A percentile compares a stretch with the other conserved stretches of the same genome.
Conservation (phyloP, 2,888 invertebrate species). For the Sympetrum striolatum region DNA sequence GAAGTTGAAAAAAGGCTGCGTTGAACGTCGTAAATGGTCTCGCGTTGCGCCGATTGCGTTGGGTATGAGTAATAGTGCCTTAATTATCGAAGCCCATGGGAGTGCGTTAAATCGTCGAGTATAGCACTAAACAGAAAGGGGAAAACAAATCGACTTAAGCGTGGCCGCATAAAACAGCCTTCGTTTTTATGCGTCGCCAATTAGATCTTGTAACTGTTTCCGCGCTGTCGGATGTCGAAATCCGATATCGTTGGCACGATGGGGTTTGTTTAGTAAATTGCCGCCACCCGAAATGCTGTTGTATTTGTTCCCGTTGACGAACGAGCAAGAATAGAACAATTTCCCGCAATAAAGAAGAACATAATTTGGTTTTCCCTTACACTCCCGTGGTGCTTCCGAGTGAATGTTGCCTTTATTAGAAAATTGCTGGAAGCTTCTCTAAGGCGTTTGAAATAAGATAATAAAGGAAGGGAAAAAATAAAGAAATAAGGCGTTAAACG, state of each 20-base stretch:
- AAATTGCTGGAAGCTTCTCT: no score
- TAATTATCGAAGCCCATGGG: background rate
- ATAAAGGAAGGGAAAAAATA: no score
- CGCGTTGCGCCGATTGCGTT: no score
- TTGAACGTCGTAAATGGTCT: no score
- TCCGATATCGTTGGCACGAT: background rate
- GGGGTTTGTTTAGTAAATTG: background rate
- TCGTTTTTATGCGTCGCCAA: background rate
- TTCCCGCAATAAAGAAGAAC: background rate
- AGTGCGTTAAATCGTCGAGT: background rate
- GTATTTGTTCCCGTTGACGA: background rate
- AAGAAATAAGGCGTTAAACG: no score
- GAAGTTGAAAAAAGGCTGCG: no score
- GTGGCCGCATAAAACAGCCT: background rate
- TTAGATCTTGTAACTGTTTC: background rate
- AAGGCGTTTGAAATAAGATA: no score
- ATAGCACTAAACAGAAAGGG: background rate
- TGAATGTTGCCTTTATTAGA: no score
- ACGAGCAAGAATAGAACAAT: background rate
- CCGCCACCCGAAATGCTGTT: background rate
- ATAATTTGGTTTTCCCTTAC: background rate
- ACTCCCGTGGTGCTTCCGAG: background rate
- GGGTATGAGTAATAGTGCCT: no score
- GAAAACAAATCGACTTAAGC: background rate
- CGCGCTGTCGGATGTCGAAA: background rate